Percentiles rank a stretch among this genome's conserved stretches.
Evolutionary conservation across 1,140 invertebrate species (phyloP).

Genomic region (Drosophila littoralis): DNA sequence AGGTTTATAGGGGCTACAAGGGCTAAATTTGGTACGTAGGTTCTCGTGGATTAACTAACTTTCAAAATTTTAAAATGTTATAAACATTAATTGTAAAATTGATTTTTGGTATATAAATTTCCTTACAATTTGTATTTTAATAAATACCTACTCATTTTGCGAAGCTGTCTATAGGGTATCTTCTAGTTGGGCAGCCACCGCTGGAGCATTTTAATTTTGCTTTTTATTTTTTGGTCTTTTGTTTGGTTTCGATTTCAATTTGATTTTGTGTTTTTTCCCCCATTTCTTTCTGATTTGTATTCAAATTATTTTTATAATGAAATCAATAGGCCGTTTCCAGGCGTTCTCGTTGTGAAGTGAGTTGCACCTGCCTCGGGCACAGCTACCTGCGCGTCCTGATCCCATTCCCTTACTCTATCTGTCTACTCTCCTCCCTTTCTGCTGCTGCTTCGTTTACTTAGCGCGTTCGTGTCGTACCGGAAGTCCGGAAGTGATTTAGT

Average conservation of each 20-base stretch:
- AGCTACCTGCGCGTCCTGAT: slow-evolving; percentile 57
- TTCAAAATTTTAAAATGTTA: too few species aligned
- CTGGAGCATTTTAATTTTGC: not conserved
- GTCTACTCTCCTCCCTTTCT: not conserved
- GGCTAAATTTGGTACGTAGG: too few species aligned
- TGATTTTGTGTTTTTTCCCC: slow-evolving; percentile 35
- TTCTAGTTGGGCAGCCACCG: too few species aligned
- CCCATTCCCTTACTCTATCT: slow-evolving; percentile 4
- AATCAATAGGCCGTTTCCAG: slow-evolving; percentile 51
- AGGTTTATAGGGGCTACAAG: too few species aligned
- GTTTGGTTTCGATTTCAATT: slow-evolving; percentile 80
- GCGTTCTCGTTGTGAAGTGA: slow-evolving; percentile 7
- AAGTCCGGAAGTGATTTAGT: slow-evolving; percentile 83
- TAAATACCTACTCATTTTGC: too few species aligned
- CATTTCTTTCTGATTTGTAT: slow-evolving; percentile 69
- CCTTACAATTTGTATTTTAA: too few species aligned
- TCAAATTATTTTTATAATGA: slow-evolving; percentile 75
- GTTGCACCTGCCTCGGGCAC: slow-evolving; percentile 61
- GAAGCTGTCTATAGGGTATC: not conserved
- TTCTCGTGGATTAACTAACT: too few species aligned
- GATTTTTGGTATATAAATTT: too few species aligned
- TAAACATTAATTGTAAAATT: too few species aligned
- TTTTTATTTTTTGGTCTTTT: slow-evolving; percentile 54
- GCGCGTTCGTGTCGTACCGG: slow-evolving; percentile 58
- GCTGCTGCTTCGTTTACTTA: slow-evolving; percentile 29